A percentile compares a stretch with the other conserved stretches of the same genome.
These are phyloP conservation scores for Gryon sp. DNA, from an alignment of 1,140 invertebrate species.

Conservation along the genomic window DNA sequence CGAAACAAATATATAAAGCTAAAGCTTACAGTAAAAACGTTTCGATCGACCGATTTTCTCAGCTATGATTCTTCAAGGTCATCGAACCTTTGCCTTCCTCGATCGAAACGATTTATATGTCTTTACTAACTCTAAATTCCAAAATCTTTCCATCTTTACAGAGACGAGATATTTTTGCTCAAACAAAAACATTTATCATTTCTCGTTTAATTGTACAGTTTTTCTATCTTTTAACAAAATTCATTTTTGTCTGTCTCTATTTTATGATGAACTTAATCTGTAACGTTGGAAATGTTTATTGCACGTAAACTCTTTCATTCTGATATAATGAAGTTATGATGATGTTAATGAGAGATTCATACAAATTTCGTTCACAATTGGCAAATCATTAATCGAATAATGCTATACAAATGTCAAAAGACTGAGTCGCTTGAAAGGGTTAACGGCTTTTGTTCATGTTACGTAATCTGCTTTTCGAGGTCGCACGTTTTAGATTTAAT, in stretches of 20 bases:
- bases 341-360: background rate
- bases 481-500: constrained; percentile 57
- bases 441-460: constrained; percentile 61
- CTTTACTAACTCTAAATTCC: constrained; percentile 61
- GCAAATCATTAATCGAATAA: constrained; percentile 17
- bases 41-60: constrained; percentile 29
- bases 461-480: constrained; percentile 58
- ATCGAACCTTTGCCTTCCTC: constrained; percentile 24
- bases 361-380: background rate
- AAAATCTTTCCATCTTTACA: constrained; percentile 56
- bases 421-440: constrained; percentile 54
- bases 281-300: constrained; percentile 42
- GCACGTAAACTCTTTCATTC: constrained; percentile 60
- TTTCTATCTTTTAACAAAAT: too few relatives aligned
- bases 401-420: constrained; percentile 5
- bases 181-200: background rate
- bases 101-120: constrained; percentile 59
- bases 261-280: too few relatives aligned
- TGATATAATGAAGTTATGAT: constrained; percentile 26
- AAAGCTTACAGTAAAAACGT: constrained; percentile 35
- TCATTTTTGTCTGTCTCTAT: too few relatives aligned
- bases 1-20: constrained; percentile 35
- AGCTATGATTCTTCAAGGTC: constrained; percentile 24
- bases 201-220: too few relatives aligned
- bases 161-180: background rate